Conservation (phyloP, 2,113 vertebrate species). For the Cephalopterus ornatus region DNA sequence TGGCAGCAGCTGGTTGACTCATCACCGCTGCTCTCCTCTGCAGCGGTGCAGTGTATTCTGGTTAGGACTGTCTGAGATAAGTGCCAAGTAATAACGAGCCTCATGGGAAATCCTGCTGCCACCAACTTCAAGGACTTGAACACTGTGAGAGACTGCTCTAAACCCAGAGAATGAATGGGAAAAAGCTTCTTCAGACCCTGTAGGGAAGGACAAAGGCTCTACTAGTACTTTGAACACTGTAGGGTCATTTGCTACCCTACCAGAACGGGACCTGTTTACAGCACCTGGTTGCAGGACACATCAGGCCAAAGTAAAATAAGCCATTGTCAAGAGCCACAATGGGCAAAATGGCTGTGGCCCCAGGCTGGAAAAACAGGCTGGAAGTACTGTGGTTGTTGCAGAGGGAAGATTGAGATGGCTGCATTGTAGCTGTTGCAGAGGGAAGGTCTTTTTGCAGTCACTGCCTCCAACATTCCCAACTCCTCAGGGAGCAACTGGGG, state of each 20-base stretch:
- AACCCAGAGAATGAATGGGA: background rate
- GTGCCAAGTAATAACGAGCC: background rate
- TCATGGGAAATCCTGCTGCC: background rate
- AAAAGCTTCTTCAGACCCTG: background rate
- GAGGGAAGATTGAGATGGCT: background rate
- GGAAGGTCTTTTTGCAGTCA: fast-evolving
- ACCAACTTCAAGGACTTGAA: background rate
- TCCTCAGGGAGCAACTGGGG: background rate
- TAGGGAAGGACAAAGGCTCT: background rate
- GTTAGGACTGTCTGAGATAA: background rate
- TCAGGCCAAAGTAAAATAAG: background rate
- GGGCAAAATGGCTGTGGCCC: background rate
- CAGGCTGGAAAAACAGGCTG: background rate
- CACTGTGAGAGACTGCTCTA: background rate
- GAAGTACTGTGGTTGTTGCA: background rate
- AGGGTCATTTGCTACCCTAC: background rate
- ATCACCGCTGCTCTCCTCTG: background rate
- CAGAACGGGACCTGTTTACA: background rate
- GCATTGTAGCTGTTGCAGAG: background rate
- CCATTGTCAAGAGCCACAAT: background rate
- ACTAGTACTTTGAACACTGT: background rate
- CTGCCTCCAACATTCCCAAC: background rate
- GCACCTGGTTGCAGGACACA: background rate
- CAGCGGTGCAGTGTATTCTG: background rate
- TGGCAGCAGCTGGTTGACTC: background rate